These are phyloP conservation scores for Cariama cristata DNA, from an alignment of 2,113 vertebrate species.

Conservation along the genomic window DNA sequence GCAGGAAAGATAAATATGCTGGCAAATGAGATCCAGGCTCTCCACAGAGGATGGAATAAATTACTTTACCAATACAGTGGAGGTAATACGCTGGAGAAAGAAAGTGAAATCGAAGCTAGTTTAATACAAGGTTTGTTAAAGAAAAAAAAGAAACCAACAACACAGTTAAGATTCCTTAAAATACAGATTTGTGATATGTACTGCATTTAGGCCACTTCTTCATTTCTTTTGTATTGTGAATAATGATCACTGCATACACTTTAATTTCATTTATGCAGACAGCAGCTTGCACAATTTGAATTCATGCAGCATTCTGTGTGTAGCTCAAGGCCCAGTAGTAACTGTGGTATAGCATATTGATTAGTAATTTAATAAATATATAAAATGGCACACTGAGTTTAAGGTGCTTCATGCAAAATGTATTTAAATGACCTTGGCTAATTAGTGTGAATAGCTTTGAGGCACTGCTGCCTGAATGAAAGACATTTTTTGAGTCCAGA, in stretches of 20 bases:
- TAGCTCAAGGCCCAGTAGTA: constrained; percentile 69
- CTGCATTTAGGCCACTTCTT: constrained; percentile 46
- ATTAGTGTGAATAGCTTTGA: constrained; percentile 73
- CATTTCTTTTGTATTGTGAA: constrained; percentile 45
- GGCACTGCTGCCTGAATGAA: constrained; percentile 58
- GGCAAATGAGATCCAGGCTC: constrained; percentile 83
- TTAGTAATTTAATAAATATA: constrained; percentile 83
- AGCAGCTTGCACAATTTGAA: constrained; percentile 74
- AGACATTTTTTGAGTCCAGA: constrained; percentile 58
- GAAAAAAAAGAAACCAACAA: constrained; percentile 32
- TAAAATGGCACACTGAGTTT: constrained; percentile 74
- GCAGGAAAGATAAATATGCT: constrained; percentile 86
- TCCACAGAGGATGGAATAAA: constrained; percentile 85
- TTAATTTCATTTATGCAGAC: constrained; percentile 72
- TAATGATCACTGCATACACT: constrained; percentile 53
- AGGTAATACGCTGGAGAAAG: constrained; percentile 78
- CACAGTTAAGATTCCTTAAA: constrained; percentile 69
- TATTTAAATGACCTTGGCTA: constrained; percentile 81
- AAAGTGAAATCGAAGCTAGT: constrained; percentile 80
- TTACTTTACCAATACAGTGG: constrained; percentile 81
- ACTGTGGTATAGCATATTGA: constrained; percentile 80
- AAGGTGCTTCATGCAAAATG: constrained; percentile 81
- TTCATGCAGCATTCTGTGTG: constrained; percentile 65
- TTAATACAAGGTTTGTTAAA: constrained; percentile 76
- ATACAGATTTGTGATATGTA: constrained; percentile 40